A percentile compares a stretch with the other conserved stretches of the same genome.
Conservation (phyloP, 1,140 invertebrate species). For the Leucophenga varia region DNA sequence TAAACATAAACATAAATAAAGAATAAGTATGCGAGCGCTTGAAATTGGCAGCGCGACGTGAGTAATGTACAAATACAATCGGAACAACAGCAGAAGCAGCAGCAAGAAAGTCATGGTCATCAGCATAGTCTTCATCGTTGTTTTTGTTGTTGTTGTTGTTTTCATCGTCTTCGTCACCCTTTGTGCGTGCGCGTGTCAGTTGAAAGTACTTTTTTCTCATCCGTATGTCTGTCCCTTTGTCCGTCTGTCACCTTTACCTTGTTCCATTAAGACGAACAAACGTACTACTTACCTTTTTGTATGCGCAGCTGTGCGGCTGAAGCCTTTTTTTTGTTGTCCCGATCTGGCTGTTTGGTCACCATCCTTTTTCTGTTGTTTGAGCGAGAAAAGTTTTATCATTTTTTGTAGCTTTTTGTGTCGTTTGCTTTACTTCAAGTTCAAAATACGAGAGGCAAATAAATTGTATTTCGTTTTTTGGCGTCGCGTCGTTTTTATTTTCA, state of each 20-base stretch:
- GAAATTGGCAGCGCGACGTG: slow-evolving; percentile 6
- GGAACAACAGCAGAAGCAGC: background rate
- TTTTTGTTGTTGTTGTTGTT: too few species aligned
- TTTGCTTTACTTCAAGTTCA: background rate
- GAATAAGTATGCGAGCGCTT: slow-evolving; percentile 10
- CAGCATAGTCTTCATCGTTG: too few species aligned
- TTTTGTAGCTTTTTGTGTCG: slow-evolving; percentile 17
- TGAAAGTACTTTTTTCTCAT: too few species aligned
- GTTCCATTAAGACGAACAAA: background rate
- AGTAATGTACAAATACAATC: slow-evolving; percentile 9
- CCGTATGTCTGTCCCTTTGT: too few species aligned
- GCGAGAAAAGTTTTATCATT: slow-evolving; percentile 97
- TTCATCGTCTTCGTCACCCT: too few species aligned
- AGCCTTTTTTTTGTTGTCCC: slow-evolving; percentile 81
- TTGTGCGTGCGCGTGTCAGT: background rate
- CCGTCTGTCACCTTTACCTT: too few species aligned
- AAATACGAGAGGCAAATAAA: background rate
- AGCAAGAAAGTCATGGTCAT: slow-evolving; percentile 1
- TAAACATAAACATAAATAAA: slow-evolving; percentile 11
- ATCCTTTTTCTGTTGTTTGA: slow-evolving; percentile 98
- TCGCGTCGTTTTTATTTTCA: too few species aligned
- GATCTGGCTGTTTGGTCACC: slow-evolving; percentile 78
- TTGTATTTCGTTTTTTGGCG: too few species aligned
- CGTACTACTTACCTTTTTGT: slow-evolving; percentile 81
- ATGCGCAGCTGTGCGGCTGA: slow-evolving; percentile 95